Evolutionary conservation across 2,888 invertebrate genomes (phyloP).

Genomic region (Tolmerus cingulatus): DNA sequence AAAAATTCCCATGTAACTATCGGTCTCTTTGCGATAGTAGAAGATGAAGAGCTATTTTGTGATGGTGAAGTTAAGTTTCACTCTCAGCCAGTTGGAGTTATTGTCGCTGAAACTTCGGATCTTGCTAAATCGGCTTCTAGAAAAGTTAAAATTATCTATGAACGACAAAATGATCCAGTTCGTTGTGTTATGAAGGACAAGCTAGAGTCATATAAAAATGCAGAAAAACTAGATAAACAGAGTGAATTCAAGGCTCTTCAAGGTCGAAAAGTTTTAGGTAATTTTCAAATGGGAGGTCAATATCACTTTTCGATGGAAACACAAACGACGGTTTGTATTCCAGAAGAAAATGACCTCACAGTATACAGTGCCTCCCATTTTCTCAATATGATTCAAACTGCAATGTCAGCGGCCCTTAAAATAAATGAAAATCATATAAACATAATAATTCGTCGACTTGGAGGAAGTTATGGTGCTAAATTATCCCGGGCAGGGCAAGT

Average conservation of each 20-base stretch:
- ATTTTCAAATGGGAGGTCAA: conserved; percentile 67
- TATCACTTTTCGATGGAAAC: conserved; percentile 78
- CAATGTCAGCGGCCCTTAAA: conserved; percentile 66
- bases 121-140: conserved; percentile 69
- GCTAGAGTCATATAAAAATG: neutral
- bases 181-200: neutral
- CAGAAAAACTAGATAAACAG: neutral
- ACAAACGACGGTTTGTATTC: conserved; percentile 69
- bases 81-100: conserved; percentile 73
- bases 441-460: conserved; percentile 61
- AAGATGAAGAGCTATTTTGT: conserved; percentile 62
- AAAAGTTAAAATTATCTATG: conserved; percentile 66
- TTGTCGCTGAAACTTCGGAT: conserved; percentile 69
- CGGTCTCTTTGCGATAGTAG: conserved; percentile 3
- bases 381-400: conserved; percentile 67
- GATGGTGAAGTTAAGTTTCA: conserved; percentile 64
- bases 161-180: conserved; percentile 52
- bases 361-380: conserved; percentile 70
- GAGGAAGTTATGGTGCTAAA: conserved; percentile 81
- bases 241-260: neutral
- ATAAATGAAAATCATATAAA: conserved; percentile 63
- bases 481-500: conserved; percentile 68
- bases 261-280: conserved; percentile 63
- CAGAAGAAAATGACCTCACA: conserved; percentile 73
- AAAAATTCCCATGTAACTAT: conserved; percentile 66